Evolutionary conservation across 1,140 invertebrate species (phyloP).

Genomic region (Mactra quadrangularis): DNA sequence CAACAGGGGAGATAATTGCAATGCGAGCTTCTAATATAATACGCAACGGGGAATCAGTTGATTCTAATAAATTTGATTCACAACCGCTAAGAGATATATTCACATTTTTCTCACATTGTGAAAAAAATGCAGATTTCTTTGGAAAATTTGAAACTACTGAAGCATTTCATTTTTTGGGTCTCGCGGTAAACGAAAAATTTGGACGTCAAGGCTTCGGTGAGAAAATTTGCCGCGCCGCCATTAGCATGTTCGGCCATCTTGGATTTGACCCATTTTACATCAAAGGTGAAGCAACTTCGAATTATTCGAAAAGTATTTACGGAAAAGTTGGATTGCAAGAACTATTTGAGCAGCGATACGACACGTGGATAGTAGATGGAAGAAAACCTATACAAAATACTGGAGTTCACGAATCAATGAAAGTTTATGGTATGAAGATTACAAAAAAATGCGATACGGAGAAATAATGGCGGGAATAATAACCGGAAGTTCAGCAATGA

Average conservation of each 20-base stretch:
- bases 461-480: too few species aligned
- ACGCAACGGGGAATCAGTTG: neutral
- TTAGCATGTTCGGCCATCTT: constrained; percentile 25
- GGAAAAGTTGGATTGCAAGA: constrained; percentile 23
- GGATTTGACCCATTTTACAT: constrained; percentile 4
- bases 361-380: neutral
- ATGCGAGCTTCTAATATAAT: neutral
- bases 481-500: too few species aligned
- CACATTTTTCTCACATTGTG: neutral
- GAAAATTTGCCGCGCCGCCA: neutral
- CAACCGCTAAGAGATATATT: neutral
- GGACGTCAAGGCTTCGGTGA: neutral
- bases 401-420: constrained; percentile 16
- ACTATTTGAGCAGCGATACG: neutral
- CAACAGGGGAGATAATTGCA: neutral
- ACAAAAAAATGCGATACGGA: too few species aligned
- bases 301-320: constrained; percentile 20
- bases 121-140: constrained; percentile 21
- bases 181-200: constrained; percentile 4
- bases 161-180: constrained; percentile 25
- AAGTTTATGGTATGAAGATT: neutral
- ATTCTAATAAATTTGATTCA: neutral
- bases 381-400: constrained; percentile 17
- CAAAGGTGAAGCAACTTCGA: constrained; percentile 7
- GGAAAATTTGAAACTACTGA: neutral